Evolutionary conservation across 2,888 invertebrate species (phyloP), one percentile per base, ranked within the genome.

Genomic region (Drosophila pullipes): DNA sequence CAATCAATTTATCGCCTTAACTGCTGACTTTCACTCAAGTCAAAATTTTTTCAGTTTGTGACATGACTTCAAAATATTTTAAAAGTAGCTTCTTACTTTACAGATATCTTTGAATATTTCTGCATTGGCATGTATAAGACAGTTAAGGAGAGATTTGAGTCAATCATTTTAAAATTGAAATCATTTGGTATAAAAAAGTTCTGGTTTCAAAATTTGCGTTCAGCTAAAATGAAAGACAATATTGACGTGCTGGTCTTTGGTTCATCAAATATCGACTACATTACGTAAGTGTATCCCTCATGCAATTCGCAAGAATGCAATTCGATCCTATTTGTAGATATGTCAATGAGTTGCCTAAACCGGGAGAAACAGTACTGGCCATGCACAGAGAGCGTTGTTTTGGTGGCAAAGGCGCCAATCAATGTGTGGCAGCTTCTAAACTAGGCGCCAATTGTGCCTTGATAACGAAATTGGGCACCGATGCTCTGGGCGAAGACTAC

Each of bases 341-440:
- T 94, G 95, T 97, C 4, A 94, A 96, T 60, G 95, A 96, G 82
- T 94, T 98, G 74, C 99, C 99, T 1, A 95, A 94, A 82, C 95
- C 96, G 6, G 99, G 99, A 0, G 98, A 99, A 94, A 98, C 98
- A 0, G 92, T 98, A 28, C 95, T 95, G 91, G 99, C 98, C 16
- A 94, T 94, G 31, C 96, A 96, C 91, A 99, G 99, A 94, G 94
- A 94, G 25, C 96, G 96, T 62, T 97, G 97, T 69, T 98, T 96
- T 94, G 99, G 99, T 28, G 99, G 99, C 1, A 99, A 99, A 94
- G 99, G 99, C 10, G 99, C 98, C 6, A 99, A 99, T 93, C 99
- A 99, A 93, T 98, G 98, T 93, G 96, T 99, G 4, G 97, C 97
- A 69, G 97, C 98, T 22, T 96, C 97, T 0, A 97, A 96, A 93